Evolutionary conservation across 2,113 vertebrate species (phyloP).

Genomic region (Mesembrinibis cayennensis): DNA sequence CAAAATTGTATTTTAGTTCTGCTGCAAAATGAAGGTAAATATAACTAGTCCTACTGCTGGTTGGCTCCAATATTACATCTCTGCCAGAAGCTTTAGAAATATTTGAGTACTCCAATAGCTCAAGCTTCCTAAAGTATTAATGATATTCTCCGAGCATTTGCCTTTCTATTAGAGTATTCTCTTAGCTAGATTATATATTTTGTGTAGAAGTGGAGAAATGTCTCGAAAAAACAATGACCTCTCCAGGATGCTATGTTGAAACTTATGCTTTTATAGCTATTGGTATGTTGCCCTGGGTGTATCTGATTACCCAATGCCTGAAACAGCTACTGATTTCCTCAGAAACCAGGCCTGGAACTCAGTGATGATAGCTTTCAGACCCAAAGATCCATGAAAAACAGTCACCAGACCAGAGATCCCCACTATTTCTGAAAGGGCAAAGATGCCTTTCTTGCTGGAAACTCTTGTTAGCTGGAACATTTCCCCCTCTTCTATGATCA

Average conservation of each 20-base stretch:
- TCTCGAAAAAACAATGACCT: conserved; percentile 48
- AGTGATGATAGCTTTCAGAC: neutral
- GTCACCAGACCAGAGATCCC: neutral
- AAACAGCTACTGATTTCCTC: conserved; percentile 15
- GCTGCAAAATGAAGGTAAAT: neutral
- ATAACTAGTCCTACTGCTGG: neutral
- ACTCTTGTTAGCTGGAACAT: neutral
- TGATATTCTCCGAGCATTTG: neutral
- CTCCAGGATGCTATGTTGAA: neutral
- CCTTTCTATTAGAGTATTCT: conserved; percentile 1
- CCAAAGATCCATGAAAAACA: conserved; percentile 27
- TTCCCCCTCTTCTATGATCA: neutral
- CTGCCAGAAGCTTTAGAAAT: conserved; percentile 1
- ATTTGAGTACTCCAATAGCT: neutral
- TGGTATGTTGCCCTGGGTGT: conserved; percentile 8
- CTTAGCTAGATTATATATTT: neutral
- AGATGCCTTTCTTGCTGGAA: neutral
- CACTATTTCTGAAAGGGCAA: neutral
- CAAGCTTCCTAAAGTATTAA: neutral
- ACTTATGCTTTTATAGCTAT: neutral
- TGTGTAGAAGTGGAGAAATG: neutral
- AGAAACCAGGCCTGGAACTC: neutral
- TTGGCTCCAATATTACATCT: neutral
- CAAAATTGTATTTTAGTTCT: neutral
- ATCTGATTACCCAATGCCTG: conserved; percentile 10